Evolutionary conservation across 2,888 invertebrate genomes (phyloP), one percentile per base, ranked within the genome.

Genomic region (Enchytraeus crypticus): DNA sequence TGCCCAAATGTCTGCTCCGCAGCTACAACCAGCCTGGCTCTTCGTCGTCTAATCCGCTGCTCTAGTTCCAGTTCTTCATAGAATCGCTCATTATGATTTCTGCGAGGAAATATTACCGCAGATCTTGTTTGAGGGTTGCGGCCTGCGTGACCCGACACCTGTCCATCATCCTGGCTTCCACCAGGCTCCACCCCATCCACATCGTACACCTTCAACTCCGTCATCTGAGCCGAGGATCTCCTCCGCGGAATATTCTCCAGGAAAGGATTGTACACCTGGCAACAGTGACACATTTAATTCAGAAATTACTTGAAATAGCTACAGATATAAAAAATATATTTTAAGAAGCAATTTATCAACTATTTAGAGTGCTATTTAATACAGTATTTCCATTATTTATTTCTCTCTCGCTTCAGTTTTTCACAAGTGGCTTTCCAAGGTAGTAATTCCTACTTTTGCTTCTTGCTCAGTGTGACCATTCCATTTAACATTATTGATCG

Each of bases 1-100:
- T 97, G 96, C 14, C 95, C 92, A 79, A 98, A 98, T 0, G 97
- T 95, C 75, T 98, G 97, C 79, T 98, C 97, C 0, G 95, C 89
- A 0, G 96, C 92, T 1, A 90, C 88, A 59, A 95, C 85, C 46
- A 98, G 83, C 26, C 97, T 83, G 3, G 96, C 93, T 62, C 87
- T 84, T 0, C 96, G 83, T 79, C 96, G 96, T 73, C 90, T 85
- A 60, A 96, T 92, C 60, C 95, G 83, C 3, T 93, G 82, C 75
- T 93, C 93, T 72, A 93, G 92, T 80, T 98, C 97, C 74, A 93
- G 90, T 80, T 98, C 97, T 79, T 97, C 96, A 80, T 97, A 95
- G 81, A 97, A 95, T 38, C 75, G 71, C 81, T 97, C 97, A 81
- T 96, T 96, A 82, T 96, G 96, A 66, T 91, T 89, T 0, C 38